A percentile compares a stretch with the other conserved stretches of the same genome.
phyloP scores from a whole-genome alignment of 2,888 invertebrate genomes.

The Acronicta leporina region DNA sequence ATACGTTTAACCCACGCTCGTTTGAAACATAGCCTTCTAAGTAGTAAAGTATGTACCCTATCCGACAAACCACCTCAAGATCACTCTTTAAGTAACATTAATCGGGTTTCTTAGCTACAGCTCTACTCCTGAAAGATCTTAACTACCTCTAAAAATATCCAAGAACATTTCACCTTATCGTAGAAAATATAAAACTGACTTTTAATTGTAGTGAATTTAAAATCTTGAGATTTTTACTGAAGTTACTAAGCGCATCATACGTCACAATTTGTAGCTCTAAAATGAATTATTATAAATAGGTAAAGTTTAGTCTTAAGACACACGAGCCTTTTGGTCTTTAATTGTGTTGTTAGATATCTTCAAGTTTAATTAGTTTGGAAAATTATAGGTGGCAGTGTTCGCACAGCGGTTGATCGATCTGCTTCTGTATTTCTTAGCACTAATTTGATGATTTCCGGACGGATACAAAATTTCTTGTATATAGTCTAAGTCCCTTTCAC shows the following conservation, averaged over 20 bases:
- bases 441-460: no score
- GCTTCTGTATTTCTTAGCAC: no score
- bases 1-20: conserved; percentile 66
- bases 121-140: conserved; percentile 43
- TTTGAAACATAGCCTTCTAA: conserved; percentile 82
- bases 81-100: conserved; percentile 87
- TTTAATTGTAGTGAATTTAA: conserved; percentile 1
- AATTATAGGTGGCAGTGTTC: no score
- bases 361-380: no score
- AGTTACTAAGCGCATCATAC: conserved; percentile 48
- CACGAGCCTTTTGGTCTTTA: conserved; percentile 1
- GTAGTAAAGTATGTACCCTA: conserved; percentile 86
- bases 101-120: conserved; percentile 73
- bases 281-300: conserved; percentile 55
- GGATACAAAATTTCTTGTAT: no score
- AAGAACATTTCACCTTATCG: conserved; percentile 11
- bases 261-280: conserved; percentile 57
- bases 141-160: conserved; percentile 13
- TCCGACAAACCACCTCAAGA: conserved; percentile 77
- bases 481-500: no score
- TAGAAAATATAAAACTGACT: conserved; percentile 4
- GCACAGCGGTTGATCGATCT: no score
- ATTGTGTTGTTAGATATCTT: conserved; percentile 1
- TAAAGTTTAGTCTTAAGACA: conserved; percentile 26
- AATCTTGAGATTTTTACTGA: conserved; percentile 51